Conservation (phyloP, 2,888 invertebrate species). For the Machimus atricapillus region DNA sequence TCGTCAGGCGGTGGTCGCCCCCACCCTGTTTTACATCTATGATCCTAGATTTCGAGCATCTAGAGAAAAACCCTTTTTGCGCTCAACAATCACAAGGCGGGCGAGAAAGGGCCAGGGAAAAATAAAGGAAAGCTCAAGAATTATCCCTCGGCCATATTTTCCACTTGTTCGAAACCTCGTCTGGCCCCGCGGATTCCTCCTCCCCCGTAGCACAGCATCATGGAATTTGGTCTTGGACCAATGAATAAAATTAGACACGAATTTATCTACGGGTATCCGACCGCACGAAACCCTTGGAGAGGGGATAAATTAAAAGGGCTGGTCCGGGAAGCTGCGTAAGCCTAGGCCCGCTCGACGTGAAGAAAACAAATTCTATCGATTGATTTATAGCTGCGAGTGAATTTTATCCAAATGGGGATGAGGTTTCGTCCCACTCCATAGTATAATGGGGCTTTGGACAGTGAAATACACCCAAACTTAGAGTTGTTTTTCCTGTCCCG, state of each 20-base stretch:
- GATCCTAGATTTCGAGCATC: background rate
- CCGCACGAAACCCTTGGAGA: background rate
- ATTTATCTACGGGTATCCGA: conserved; percentile 40
- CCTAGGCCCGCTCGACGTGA: background rate
- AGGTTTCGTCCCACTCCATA: background rate
- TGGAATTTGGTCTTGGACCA: conserved; percentile 36
- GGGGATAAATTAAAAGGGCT: conserved; percentile 39
- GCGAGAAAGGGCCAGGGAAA: background rate
- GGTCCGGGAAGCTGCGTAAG: background rate
- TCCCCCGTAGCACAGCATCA: background rate
- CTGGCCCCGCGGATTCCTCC: background rate
- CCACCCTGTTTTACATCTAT: background rate
- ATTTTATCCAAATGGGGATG: background rate
- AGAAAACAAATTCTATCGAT: conserved; percentile 35
- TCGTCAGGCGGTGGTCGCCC: background rate
- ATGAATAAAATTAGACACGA: conserved; percentile 44
- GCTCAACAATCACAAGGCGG: conserved; percentile 15
- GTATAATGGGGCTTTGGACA: background rate
- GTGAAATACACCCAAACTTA: background rate
- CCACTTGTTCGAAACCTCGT: conserved; percentile 27
- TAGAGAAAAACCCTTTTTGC: conserved; percentile 16
- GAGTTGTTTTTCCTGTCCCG: background rate
- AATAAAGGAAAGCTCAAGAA: conserved; percentile 29
- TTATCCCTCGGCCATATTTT: conserved; percentile 35
- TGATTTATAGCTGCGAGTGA: conserved; percentile 22